Percentiles rank a stretch among this genome's conserved stretches.
Conservation (phyloP, 2,888 invertebrate species). For the Digitonthophagus gazella region DNA sequence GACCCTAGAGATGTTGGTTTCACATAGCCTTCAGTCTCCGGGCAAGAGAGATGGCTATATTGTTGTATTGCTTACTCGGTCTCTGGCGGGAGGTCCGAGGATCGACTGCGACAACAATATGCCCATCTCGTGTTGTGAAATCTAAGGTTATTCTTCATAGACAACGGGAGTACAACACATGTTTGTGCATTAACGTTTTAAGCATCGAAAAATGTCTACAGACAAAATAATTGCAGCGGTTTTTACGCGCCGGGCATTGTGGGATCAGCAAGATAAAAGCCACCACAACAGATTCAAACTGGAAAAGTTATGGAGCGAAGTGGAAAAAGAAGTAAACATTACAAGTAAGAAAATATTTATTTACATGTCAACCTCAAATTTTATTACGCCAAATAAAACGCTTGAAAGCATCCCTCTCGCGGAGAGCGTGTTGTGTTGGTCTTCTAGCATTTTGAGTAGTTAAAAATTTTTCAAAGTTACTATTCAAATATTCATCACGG, state of each 20-base stretch:
- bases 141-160: too few relatives aligned
- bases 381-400: not conserved
- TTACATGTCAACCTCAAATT: not conserved
- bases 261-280: conserved; percentile 1
- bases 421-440: not conserved
- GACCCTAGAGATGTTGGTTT: too few relatives aligned
- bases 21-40: too few relatives aligned
- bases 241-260: not conserved
- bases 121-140: too few relatives aligned
- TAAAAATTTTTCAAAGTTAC: not conserved
- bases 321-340: not conserved
- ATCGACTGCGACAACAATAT: too few relatives aligned
- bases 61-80: too few relatives aligned
- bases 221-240: too few relatives aligned
- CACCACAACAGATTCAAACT: not conserved
- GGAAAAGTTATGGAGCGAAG: not conserved
- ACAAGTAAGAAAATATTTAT: not conserved
- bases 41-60: too few relatives aligned
- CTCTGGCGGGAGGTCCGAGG: too few relatives aligned
- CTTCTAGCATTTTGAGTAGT: not conserved
- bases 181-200: too few relatives aligned
- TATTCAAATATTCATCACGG: not conserved
- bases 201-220: too few relatives aligned
- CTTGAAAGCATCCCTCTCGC: not conserved
- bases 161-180: too few relatives aligned